A percentile compares a stretch with the other conserved stretches of the same genome.
Conservation (phyloP, 2,113 vertebrate genomes). For the Serinus canaria region DNA sequence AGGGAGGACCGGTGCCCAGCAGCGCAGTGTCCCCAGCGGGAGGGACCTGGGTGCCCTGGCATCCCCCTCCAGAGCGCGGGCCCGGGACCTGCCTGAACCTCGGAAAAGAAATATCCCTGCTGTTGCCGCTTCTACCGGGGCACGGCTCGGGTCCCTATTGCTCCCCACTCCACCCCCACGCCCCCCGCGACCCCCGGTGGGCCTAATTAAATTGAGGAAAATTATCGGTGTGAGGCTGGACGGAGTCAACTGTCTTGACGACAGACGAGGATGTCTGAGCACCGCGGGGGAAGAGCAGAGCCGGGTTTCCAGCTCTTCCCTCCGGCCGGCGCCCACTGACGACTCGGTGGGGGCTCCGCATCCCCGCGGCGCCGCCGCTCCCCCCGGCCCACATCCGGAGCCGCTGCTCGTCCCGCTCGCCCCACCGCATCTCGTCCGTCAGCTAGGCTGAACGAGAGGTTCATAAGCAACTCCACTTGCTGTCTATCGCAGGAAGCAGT, state of each 20-base stretch:
- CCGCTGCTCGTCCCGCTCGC: neutral
- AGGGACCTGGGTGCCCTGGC: no score
- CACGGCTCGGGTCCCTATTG: neutral
- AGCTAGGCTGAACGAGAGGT: neutral
- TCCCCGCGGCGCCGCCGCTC: neutral
- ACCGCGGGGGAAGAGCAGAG: neutral
- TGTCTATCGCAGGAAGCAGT: neutral
- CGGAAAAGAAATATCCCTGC: neutral
- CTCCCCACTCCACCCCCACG: neutral
- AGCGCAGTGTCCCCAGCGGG: no score
- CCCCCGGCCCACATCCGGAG: neutral
- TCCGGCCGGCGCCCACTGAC: neutral
- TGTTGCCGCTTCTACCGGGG: neutral
- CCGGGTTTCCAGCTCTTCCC: neutral
- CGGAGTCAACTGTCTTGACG: neutral
- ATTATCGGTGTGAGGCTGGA: neutral
- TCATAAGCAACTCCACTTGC: neutral
- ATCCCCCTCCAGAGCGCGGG: neutral
- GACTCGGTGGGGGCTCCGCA: neutral
- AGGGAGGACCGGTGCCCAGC: neutral
- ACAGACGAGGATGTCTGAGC: neutral
- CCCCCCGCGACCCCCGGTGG: neutral
- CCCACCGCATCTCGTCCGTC: neutral
- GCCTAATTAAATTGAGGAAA: slow-evolving; percentile 44
- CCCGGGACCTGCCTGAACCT: neutral